Conservation (phyloP, 1,140 invertebrate species). For the Cotesia vestalis region DNA sequence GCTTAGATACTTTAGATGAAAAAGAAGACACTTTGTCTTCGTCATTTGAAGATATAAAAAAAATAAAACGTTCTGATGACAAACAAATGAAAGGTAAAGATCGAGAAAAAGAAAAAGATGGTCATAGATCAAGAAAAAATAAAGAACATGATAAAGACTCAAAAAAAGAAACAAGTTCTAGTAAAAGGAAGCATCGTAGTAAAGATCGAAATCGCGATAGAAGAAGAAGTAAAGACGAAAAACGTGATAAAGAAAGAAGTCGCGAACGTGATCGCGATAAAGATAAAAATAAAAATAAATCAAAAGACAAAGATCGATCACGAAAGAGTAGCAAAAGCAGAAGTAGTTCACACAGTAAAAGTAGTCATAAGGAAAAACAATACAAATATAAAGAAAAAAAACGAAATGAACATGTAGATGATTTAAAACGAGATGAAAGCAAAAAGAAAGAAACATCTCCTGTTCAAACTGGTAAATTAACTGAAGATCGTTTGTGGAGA, state of each 20-base stretch:
- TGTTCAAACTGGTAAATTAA: conserved; percentile 47
- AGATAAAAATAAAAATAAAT: conserved; percentile 47
- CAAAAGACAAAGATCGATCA: conserved; percentile 29
- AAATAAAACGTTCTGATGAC: conserved; percentile 28
- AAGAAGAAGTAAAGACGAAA: conserved; percentile 53
- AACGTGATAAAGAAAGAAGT: conserved; percentile 53
- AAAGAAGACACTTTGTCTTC: conserved; percentile 45
- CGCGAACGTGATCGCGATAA: conserved; percentile 54
- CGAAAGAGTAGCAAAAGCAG: conserved; percentile 39
- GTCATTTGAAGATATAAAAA: conserved; percentile 39
- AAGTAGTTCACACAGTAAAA: conserved; percentile 31
- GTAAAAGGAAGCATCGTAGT: conserved; percentile 49
- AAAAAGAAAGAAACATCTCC: conserved; percentile 47
- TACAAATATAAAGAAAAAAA: conserved; percentile 33
- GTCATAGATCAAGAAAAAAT: conserved; percentile 43
- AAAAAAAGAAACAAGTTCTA: conserved; percentile 50
- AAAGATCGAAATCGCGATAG: conserved; percentile 56
- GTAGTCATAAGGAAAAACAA: conserved; percentile 24
- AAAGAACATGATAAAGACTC: conserved; percentile 48
- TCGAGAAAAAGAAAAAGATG: conserved; percentile 38
- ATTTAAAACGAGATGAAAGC: conserved; percentile 32
- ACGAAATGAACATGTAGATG: conserved; percentile 16
- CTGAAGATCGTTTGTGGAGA: conserved; percentile 61
- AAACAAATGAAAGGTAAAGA: conserved; percentile 45
- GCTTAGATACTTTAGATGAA: conserved; percentile 41